These are phyloP conservation scores for Manis pentadactyla DNA, from an alignment of 2,797 vertebrate genomes.

Conservation along the genomic window DNA sequence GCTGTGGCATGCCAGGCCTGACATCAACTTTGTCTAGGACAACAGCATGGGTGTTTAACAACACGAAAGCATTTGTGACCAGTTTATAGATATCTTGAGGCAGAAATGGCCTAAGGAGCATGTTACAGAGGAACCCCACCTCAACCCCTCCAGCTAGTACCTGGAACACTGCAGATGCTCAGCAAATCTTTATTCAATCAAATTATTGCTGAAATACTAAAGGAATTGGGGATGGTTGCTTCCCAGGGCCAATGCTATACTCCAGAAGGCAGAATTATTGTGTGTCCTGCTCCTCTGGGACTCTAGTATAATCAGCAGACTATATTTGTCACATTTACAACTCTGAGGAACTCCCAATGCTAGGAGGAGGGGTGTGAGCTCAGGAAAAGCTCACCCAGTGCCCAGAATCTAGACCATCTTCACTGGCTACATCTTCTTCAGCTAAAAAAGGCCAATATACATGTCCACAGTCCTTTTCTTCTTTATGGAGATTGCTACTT, in stretches of 20 bases:
- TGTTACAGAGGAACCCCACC: neutral
- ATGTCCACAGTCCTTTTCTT: neutral
- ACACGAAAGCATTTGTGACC: neutral
- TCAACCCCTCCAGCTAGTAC: no score
- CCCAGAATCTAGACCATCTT: neutral
- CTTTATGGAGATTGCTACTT: neutral
- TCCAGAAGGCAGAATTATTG: neutral
- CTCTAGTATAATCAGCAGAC: neutral
- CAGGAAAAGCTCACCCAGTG: neutral
- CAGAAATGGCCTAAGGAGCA: neutral
- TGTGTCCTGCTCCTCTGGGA: neutral
- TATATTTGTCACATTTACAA: accelerated
- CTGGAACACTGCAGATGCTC: neutral
- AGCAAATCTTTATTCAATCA: neutral
- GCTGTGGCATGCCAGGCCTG: neutral
- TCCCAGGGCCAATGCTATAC: neutral
- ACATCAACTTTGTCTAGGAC: neutral
- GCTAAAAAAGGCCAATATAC: neutral
- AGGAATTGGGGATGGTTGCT: neutral
- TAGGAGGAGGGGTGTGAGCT: neutral
- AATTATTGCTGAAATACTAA: neutral
- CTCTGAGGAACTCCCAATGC: neutral
- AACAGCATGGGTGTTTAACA: neutral
- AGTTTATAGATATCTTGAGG: neutral
- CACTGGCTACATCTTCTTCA: neutral